A percentile compares a stretch with the other conserved stretches of the same genome.
phyloP scores from a whole-genome alignment of 2,888 invertebrate genomes.

The Euplagia quadripunctaria region DNA sequence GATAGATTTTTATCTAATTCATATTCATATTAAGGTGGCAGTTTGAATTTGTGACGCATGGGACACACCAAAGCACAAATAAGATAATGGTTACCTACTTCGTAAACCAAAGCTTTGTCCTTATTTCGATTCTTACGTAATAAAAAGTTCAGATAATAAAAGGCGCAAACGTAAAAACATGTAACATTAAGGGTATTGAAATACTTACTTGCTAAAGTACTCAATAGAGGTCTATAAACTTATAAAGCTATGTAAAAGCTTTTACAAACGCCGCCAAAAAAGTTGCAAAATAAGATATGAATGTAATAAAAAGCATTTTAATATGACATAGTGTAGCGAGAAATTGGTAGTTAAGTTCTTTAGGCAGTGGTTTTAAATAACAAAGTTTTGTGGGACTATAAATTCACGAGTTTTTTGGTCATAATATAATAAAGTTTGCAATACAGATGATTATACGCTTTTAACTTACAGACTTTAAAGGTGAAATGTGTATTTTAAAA shows the following conservation, averaged over 20 bases:
- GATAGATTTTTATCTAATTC: constrained; percentile 57
- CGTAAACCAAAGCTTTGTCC: too few species aligned
- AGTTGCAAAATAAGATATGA: too few species aligned
- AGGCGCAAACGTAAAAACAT: too few species aligned
- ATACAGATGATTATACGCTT: background rate
- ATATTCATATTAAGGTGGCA: constrained; percentile 4
- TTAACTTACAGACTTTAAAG: too few species aligned
- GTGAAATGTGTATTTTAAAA: background rate
- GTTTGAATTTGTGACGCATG: constrained; percentile 39
- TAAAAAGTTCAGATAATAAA: too few species aligned
- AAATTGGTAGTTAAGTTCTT: background rate
- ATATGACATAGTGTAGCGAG: background rate
- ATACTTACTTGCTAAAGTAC: background rate
- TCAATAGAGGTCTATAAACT: background rate
- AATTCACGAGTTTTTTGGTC: background rate
- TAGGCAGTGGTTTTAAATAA: background rate
- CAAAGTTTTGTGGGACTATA: background rate
- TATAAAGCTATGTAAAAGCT: background rate
- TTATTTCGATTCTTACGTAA: too few species aligned
- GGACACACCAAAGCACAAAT: too few species aligned
- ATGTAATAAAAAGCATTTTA: background rate
- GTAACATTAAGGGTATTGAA: background rate
- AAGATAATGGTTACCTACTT: too few species aligned
- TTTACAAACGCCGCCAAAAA: background rate
- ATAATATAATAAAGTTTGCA: background rate